Conservation (phyloP, 2,113 vertebrate species). For the Bufo bufo region DNA sequence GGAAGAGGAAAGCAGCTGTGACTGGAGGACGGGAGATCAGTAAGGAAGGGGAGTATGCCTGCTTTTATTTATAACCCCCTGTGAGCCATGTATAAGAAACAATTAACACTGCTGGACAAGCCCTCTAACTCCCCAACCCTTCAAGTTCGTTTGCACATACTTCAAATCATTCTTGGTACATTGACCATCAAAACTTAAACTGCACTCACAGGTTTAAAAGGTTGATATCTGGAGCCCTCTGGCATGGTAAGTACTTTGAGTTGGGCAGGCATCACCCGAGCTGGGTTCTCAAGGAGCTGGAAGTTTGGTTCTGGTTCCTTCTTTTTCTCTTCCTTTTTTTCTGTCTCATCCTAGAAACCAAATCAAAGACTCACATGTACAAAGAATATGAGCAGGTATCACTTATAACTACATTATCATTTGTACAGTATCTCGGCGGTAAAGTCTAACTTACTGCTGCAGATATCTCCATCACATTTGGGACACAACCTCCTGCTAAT, state of each 20-base stretch:
- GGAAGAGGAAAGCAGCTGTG: too few relatives aligned
- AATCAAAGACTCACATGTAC: background rate
- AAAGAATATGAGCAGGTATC: background rate
- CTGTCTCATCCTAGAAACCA: constrained; percentile 75
- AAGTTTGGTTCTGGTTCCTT: constrained; percentile 96
- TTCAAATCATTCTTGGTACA: background rate
- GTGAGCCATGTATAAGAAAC: too few relatives aligned
- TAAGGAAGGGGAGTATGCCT: too few relatives aligned
- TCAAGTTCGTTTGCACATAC: background rate
- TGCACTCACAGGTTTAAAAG: constrained; percentile 90
- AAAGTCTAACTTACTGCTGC: background rate
- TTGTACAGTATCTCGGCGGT: background rate
- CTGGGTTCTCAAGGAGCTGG: constrained; percentile 94
- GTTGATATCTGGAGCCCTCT: constrained; percentile 93
- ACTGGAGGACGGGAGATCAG: too few relatives aligned
- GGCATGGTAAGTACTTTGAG: constrained; percentile 96
- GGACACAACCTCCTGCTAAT: too few relatives aligned
- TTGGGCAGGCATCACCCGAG: constrained; percentile 95
- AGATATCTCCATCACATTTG: too few relatives aligned
- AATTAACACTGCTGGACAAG: too few relatives aligned
- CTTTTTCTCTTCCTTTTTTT: constrained; percentile 95
- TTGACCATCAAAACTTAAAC: background rate
- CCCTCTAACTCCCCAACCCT: background rate
- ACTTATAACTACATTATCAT: background rate
- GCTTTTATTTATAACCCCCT: too few relatives aligned